Percentiles rank a stretch among this genome's conserved stretches.
These are phyloP conservation scores for Philotrypesis tridentata DNA, from an alignment of 1,140 invertebrate species.

Conservation along the genomic window DNA sequence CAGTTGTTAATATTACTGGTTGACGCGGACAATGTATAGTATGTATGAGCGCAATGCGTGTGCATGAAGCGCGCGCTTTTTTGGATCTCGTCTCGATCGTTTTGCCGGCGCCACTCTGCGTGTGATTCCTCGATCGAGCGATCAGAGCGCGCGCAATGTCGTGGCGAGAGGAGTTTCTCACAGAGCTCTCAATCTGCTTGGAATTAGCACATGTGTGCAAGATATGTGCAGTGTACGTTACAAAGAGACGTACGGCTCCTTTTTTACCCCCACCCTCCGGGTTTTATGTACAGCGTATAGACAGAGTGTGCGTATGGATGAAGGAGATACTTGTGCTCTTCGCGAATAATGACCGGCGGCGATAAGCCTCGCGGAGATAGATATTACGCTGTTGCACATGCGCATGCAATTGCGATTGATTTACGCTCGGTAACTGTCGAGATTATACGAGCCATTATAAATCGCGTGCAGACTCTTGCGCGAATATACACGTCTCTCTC, in stretches of 20 bases:
- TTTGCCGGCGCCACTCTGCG: too few species aligned
- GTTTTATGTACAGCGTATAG: neutral
- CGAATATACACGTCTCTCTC: too few species aligned
- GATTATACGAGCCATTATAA: conserved; percentile 43
- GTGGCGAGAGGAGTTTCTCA: too few species aligned
- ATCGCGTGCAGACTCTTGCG: too few species aligned
- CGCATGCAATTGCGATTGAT: conserved; percentile 42
- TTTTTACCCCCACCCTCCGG: neutral
- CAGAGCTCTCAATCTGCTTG: neutral
- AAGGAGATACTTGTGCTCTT: conserved; percentile 2
- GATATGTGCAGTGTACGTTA: neutral
- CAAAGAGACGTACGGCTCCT: neutral
- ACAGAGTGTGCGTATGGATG: neutral
- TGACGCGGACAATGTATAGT: too few species aligned
- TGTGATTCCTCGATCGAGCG: neutral
- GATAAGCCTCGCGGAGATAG: conserved; percentile 35
- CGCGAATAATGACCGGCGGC: neutral
- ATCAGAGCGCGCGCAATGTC: too few species aligned
- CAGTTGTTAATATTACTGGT: too few species aligned
- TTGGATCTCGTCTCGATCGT: too few species aligned
- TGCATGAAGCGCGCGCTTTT: too few species aligned
- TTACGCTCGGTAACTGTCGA: conserved; percentile 41
- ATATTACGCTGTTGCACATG: neutral
- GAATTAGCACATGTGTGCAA: neutral
- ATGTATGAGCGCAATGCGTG: too few species aligned